Conservation (phyloP, 2,113 vertebrate genomes). For the Phyllostomus discolor region DNA sequence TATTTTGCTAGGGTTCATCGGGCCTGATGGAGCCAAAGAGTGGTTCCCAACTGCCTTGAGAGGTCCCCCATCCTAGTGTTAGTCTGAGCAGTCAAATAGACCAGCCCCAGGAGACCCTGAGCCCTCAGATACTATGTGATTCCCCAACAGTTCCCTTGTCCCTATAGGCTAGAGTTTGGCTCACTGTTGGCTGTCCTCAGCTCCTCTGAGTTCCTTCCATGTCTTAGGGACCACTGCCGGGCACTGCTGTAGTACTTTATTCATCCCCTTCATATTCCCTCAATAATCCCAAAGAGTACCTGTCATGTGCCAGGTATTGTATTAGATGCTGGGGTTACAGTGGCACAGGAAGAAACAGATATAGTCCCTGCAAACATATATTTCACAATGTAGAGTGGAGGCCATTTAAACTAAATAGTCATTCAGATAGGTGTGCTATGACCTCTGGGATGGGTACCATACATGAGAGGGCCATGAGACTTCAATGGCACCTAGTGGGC, state of each 20-base stretch:
- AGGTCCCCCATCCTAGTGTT: background rate
- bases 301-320: background rate
- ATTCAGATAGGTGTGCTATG: background rate
- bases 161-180: background rate
- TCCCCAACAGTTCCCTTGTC: background rate
- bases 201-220: background rate
- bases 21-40: background rate
- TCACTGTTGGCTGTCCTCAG: background rate
- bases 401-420: background rate
- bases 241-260: background rate
- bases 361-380: background rate
- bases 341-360: background rate
- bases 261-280: background rate
- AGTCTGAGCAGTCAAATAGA: background rate
- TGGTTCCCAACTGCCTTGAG: background rate
- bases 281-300: background rate
- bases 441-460: background rate
- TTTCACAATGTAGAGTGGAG: background rate
- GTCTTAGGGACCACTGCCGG: background rate
- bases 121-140: background rate
- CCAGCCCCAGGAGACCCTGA: background rate
- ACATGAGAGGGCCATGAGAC: fast-evolving
- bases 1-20: background rate
- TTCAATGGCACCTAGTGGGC: background rate
- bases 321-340: background rate